Base-by-base conservation (phyloP, 2,888 invertebrate species). In the Zaprionus lineosus region DNA sequence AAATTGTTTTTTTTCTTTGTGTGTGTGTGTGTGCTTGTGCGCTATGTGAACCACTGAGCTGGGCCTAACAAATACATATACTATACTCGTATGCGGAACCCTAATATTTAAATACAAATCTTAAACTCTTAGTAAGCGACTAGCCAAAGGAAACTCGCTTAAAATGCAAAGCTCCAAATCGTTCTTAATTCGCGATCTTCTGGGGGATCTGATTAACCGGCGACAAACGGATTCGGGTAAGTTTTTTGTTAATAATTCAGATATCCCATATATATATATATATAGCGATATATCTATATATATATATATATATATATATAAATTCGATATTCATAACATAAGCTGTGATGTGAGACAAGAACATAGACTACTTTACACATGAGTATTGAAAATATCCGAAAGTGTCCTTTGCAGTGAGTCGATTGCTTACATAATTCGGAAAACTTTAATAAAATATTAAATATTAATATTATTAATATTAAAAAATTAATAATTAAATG, bases 121-220 rank as follows among this genome's bases (percentile, higher is more conserved):
- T 7, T n/a, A 24, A 3, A 24, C n/a, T 24, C 8, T 3, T 8
- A 24, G 8, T 24, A 24, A 24, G 8, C 6, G n/a, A 7, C n/a
- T 36, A 8, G 24, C 8, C 4, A 12, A 7, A 4, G 11, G 8
- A 16, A 34, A 41, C 8, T 1, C 3, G 26, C 14, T 14, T 18
- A 75, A 48, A 63, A 90, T 90, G 90, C 93, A 88, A 77, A 93
- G 92, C 73, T 91, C 92, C 82, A 96, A 96, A 88, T 96, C 96
- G 6, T 96, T 96, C 89, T 90, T 96, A 62, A 96, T 96, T 73
- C 93, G 94, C 86, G 96, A 96, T 89, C 92, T 96, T 36, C 92
- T 96, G 46, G 95, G 96, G 8, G 96, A 96, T 72, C 84, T 90
- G 59, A 90, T 90, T 55, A 89, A 87, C 71, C 86, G 87, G 9